Evolutionary conservation across 2,888 invertebrate genomes (phyloP).

Genomic region (Elysia crispata): DNA sequence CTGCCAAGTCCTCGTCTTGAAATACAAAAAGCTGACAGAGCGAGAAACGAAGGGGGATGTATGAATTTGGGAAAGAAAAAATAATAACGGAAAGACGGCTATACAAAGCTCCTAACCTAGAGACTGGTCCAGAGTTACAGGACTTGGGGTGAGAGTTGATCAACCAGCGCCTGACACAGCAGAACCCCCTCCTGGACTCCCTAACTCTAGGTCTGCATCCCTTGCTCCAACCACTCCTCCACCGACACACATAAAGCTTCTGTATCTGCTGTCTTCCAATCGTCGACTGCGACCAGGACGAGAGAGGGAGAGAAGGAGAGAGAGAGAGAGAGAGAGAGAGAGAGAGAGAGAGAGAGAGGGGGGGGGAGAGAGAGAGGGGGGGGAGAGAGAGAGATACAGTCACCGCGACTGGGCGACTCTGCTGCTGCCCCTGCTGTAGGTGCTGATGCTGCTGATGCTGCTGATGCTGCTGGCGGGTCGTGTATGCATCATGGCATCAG

Average conservation of each 20-base stretch:
- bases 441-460: too few species aligned
- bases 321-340: neutral
- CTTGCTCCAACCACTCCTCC: too few species aligned
- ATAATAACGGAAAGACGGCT: neutral
- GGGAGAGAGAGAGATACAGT: neutral
- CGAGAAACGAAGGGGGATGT: too few species aligned
- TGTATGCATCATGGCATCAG: neutral
- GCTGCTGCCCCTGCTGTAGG: neutral
- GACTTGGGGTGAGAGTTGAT: neutral
- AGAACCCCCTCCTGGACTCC: too few species aligned
- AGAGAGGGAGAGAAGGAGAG: slow-evolving; percentile 16
- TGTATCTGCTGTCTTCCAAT: too few species aligned
- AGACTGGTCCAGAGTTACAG: slow-evolving; percentile 1
- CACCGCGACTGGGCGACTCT: neutral
- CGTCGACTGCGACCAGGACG: neutral
- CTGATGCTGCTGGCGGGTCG: neutral
- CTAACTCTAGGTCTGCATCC: too few species aligned
- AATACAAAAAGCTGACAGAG: too few species aligned
- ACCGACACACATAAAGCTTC: too few species aligned
- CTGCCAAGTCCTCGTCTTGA: too few species aligned
- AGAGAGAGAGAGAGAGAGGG: neutral
- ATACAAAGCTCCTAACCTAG: neutral
- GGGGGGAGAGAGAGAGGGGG: neutral
- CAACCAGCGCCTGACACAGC: neutral
- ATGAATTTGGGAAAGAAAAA: too few species aligned